These are phyloP conservation scores for Dasysyrphus tricinctus DNA, from an alignment of 2,888 invertebrate species.

Conservation along the genomic window DNA sequence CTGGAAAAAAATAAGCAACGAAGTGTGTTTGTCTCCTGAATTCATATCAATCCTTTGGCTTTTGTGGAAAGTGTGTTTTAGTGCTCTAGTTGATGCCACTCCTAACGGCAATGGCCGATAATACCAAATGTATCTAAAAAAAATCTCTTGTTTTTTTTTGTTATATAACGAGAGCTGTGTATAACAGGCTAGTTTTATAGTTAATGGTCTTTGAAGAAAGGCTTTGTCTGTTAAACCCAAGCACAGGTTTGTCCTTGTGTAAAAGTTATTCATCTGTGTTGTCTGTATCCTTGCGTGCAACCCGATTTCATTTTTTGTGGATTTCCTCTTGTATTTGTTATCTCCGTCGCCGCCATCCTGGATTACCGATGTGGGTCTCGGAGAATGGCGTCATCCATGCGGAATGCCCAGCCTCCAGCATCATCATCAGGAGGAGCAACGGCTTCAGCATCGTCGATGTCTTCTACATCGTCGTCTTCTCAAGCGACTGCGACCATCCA, in stretches of 20 bases:
- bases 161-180: constrained; percentile 68
- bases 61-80: constrained; percentile 56
- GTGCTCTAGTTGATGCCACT: constrained; percentile 60
- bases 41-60: constrained; percentile 16
- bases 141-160: constrained; percentile 25
- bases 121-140: constrained; percentile 55
- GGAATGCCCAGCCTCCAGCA: constrained; percentile 62
- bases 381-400: constrained; percentile 72
- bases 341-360: constrained; percentile 59
- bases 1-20: not conserved
- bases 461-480: constrained; percentile 41
- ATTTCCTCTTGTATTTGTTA: constrained; percentile 21
- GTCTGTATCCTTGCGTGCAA: constrained; percentile 7
- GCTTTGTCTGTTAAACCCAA: constrained; percentile 12
- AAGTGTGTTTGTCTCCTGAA: constrained; percentile 8
- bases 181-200: constrained; percentile 28
- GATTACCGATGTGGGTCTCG: constrained; percentile 70
- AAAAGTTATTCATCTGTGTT: not conserved
- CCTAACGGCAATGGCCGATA: constrained; percentile 69
- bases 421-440: constrained; percentile 77
- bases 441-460: constrained; percentile 78
- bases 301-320: not conserved
- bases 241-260: constrained; percentile 9
- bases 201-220: constrained; percentile 13
- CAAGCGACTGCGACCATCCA: constrained; percentile 74